phyloP scores from a whole-genome alignment of 2,797 vertebrate genomes.

The Artibeus lituratus region DNA sequence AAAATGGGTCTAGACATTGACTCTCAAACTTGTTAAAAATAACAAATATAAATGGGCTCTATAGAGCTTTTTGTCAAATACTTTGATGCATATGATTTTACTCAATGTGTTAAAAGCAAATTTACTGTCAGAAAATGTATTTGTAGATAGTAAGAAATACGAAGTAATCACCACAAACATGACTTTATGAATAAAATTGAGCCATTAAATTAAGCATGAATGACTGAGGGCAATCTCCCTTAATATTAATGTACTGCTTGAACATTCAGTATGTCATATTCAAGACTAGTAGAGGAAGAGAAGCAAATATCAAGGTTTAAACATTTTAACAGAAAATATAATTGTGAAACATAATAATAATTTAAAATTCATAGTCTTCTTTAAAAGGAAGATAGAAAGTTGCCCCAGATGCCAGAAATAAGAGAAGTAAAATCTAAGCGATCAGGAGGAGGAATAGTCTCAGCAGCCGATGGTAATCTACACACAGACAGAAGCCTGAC shows the following conservation, averaged over 20 bases:
- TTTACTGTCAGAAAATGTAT: not conserved
- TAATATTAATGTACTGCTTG: not conserved
- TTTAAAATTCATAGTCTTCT: not conserved
- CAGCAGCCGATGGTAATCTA: not conserved
- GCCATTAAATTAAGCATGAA: not conserved
- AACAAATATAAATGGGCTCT: not conserved
- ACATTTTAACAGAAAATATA: not conserved
- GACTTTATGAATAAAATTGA: not conserved
- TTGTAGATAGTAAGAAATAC: not conserved
- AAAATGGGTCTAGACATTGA: not conserved
- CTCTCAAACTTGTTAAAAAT: not conserved
- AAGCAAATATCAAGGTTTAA: not conserved
- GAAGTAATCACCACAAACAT: not conserved
- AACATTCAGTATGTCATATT: not conserved
- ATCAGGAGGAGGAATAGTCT: not conserved
- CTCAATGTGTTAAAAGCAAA: not conserved
- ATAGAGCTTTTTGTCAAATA: not conserved
- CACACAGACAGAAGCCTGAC: not conserved
- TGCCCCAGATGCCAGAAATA: not conserved
- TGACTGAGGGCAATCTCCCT: not conserved
- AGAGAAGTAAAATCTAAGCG: constrained; percentile 5
- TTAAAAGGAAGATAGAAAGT: not conserved
- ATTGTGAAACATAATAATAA: not conserved
- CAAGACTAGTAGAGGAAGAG: not conserved
- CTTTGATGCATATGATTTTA: not conserved